Base-by-base conservation (phyloP, 2,113 vertebrate species). In the Siphamia tubifer region DNA sequence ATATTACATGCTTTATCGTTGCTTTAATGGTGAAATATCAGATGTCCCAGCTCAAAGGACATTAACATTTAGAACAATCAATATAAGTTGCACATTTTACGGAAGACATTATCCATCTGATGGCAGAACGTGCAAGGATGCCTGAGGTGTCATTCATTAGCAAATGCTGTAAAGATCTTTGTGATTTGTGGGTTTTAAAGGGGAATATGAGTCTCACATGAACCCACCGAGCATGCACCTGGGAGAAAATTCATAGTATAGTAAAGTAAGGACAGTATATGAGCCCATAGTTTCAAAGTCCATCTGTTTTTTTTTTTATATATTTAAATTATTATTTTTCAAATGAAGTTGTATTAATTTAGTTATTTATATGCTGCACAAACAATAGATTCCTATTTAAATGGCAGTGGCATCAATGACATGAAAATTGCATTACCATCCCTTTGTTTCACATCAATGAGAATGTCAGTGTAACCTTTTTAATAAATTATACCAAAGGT, bases 11-110 rank as follows among this genome's bases (percentile, higher is more conserved):
- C 67, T 89, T 90, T 89, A 91, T 86, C 71, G 73, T 75, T 72
- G 54, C 65, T 77, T 87, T 91, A 88, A 90, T 89, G 69, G 73
- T 88, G 87, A 91, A 88, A 88, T 85, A 89, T 92, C 82, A 84
- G 75, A 90, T 83, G 79, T 84, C 83, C 84, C 64, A 61, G 79
- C 74, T 76, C 80, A 70, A 78, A 87, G 83, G 75, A 83, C 85
- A 89, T 92, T 91, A 91, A 89, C 87, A 91, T 92, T 92, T 89
- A 84, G 76, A 90, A 79, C 60, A 86, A 92, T 92, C 90, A 82
- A 91, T 93, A 90, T 64, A 88, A 86, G 81, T 79, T 86, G 65
- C 70, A 79, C 74, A 88, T 89, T 90, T 87, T 83, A 89, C 42
- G 63, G 55, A 68, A 81, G 73, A 62, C 71, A 89, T 85, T 86